Evolutionary conservation across 2,888 invertebrate genomes (phyloP).

Genomic region (Drosophila neonasuta): DNA sequence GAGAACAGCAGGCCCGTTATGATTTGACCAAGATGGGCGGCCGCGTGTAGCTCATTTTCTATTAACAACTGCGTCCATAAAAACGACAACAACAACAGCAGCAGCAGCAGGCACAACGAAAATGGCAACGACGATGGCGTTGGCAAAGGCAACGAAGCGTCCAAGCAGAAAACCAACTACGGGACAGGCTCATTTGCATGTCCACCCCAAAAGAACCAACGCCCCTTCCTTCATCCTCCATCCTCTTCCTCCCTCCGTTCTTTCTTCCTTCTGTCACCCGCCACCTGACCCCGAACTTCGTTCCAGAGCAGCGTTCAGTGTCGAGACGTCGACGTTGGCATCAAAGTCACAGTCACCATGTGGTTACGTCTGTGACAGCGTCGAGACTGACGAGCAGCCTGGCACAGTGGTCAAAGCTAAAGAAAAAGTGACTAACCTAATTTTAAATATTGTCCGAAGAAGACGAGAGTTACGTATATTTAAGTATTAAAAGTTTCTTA

Average conservation of each 20-base stretch:
- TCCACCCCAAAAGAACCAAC: slow-evolving; percentile 44
- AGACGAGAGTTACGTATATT: no score
- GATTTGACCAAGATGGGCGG: slow-evolving; percentile 71
- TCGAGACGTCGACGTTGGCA: slow-evolving; percentile 38
- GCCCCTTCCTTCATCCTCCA: neutral
- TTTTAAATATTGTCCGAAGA: neutral
- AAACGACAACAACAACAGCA: slow-evolving; percentile 57
- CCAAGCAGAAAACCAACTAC: slow-evolving; percentile 77
- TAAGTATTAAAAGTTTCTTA: no score
- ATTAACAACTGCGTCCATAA: slow-evolving; percentile 78
- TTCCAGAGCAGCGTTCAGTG: slow-evolving; percentile 27
- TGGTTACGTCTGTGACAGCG: slow-evolving; percentile 74
- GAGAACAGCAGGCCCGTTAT: slow-evolving; percentile 56
- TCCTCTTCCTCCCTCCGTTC: neutral
- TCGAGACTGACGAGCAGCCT: slow-evolving; percentile 55
- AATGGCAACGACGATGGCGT: slow-evolving; percentile 29
- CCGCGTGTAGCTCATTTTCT: slow-evolving; percentile 75
- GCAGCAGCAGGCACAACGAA: neutral
- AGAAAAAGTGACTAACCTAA: neutral
- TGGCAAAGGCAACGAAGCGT: slow-evolving; percentile 72
- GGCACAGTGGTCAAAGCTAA: slow-evolving; percentile 50
- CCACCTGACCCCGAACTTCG: slow-evolving; percentile 38
- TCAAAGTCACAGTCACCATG: slow-evolving; percentile 69
- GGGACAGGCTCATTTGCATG: slow-evolving; percentile 77
- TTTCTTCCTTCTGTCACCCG: neutral